Evolutionary conservation across 2,113 vertebrate genomes (phyloP), one percentile per base, ranked within the genome.

Genomic region (Ailuropoda melanoleuca): DNA sequence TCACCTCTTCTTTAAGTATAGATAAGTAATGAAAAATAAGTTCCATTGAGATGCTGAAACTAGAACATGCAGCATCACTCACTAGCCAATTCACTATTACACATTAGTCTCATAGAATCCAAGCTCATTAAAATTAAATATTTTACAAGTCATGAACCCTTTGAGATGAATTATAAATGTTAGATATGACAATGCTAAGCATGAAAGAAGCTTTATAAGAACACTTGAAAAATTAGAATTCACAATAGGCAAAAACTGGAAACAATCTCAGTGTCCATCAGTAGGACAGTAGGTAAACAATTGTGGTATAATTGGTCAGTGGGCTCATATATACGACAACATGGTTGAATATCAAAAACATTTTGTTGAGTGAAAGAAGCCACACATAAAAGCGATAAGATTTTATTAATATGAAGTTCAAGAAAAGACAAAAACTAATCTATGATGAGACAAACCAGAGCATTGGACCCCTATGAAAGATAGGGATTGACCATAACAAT

Each of bases 171-270:
- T 93, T 58, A 26, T 39, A 88, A 64, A 88, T 64, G 7, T 77
- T 70, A 34, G 8, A 13, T 85, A 37, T 93, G 68, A 72, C 88
- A 87, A 72, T 92, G 13, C 53, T 39, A 85, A 66, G 6, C 48
- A 15, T 90, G 74, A 85, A 77, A 87, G 66, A 84, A 81, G 31
- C 66, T 66, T 83, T 53, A 21, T 53, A 60, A 53, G 13, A 86
- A 96, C 13, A 72, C 19, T 83, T 89, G 55, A 82, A 89, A 82
- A 95, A 81, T 77, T 50, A 60, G 62, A 89, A 74, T 93, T 84
- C 48, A 48, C 2, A 85, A 12, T 82, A 55, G 72, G 34, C 29
- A 81, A 80, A 75, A 95, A 23, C 48, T 80, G 24, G 74, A 83
- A 87, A 70, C 26, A 74, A 17, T 62, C 19, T 31, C 60, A 8